These are phyloP conservation scores for Dascillus cervinus DNA, from an alignment of 2,888 invertebrate species.

Conservation along the genomic window DNA sequence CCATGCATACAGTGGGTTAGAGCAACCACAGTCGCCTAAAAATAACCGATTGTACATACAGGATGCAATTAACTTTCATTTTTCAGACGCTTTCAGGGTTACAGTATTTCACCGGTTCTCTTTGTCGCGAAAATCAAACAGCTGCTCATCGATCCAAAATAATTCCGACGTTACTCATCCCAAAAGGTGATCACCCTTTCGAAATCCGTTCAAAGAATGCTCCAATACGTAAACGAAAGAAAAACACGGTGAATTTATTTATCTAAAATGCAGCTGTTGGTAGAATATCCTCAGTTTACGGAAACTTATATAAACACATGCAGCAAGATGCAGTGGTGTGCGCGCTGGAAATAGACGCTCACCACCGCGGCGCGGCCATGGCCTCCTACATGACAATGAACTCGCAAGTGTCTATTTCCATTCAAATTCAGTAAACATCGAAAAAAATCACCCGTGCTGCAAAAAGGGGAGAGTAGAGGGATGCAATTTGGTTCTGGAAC, in stretches of 20 bases:
- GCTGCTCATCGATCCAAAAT: too few relatives aligned
- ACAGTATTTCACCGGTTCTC: too few relatives aligned
- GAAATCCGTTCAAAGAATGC: too few relatives aligned
- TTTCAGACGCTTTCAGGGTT: too few relatives aligned
- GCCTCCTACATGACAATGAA: slow-evolving; percentile 14
- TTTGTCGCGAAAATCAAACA: too few relatives aligned
- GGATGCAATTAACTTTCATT: too few relatives aligned
- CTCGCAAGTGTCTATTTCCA: slow-evolving; percentile 4
- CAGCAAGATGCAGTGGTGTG: slow-evolving; percentile 11
- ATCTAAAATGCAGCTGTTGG: slow-evolving; percentile 1
- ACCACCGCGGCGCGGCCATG: slow-evolving; percentile 10
- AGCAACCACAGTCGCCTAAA: too few relatives aligned
- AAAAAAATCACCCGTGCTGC: slow-evolving; percentile 2
- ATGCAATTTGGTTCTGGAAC: slow-evolving; percentile 1
- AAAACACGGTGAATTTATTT: too few relatives aligned
- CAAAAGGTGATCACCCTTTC: too few relatives aligned
- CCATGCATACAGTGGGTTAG: too few relatives aligned
- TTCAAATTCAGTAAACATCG: neutral
- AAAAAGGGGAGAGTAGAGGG: neutral
- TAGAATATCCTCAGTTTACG: slow-evolving; percentile 10
- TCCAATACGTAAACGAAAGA: too few relatives aligned
- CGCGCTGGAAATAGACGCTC: slow-evolving; percentile 13
- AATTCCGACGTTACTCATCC: neutral
- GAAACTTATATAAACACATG: slow-evolving; percentile 13
- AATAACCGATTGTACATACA: too few relatives aligned